Base-by-base conservation (phyloP, 1,140 invertebrate species). In the Heliconius congener region DNA sequence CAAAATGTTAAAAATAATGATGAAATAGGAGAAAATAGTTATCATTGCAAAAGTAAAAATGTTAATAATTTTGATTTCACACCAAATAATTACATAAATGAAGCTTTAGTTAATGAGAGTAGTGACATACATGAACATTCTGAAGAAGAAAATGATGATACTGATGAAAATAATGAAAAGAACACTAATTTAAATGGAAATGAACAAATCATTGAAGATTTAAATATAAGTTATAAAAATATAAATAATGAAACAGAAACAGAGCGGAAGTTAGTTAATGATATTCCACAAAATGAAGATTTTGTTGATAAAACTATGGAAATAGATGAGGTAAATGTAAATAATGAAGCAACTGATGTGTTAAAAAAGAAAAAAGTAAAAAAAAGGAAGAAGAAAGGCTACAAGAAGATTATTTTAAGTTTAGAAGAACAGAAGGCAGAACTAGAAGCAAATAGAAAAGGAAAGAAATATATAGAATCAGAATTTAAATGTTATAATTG, bases 401-500 rank as follows among this genome's bases (percentile, higher is more conserved):
- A 85, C 27, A 85, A 88, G 27, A 92, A 90, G 81, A 88, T 90
- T 77, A 39, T 87, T 39, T 77, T 92, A 1, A 86, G 81, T 75
- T 8, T 89, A 81, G 89, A 93, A 87, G 86, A 94, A 70, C 93
- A 93, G 86, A 94, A 92, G n/a, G 81, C 83, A n/a, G 88, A 86
- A n/a, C 87, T 94, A 81, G 93, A 94, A 81, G 82, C 74, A 8
- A 87, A 87, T 50, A 93, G 91, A 84, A 90, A 82, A 74, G 83
- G 83, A 60, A 90, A 92, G 82, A 93, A 93, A 78, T 94, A 94
- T 80, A 19, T 90, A 66, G 91, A 92, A 77, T 85, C 93, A 5
- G 90, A 92, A 75, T 94, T 93, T 71, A 94, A 94, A 73, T 94
- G 93, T 74, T 91, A 87, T 34, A 93, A 90, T 77, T 94, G 93